Base-by-base conservation (phyloP, 2,888 invertebrate species). In the Philereme vetulata region DNA sequence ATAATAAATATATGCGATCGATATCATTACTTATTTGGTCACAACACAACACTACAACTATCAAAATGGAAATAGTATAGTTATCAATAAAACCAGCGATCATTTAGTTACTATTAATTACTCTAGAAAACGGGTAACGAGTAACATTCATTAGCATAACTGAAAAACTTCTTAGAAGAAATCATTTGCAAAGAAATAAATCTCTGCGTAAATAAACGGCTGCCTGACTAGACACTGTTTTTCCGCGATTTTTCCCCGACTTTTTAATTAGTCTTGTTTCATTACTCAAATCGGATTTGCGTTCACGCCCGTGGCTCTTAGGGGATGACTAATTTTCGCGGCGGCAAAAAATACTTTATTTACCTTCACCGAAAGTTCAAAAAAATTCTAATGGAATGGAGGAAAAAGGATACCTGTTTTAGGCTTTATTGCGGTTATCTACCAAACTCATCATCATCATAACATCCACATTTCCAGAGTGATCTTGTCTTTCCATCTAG, bases 251-350 rank as follows among this genome's bases (percentile, higher is more conserved):
- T 80, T 79, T 80, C 79, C 75, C 71, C 72, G 79, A 79, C 78
- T 83, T 85, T 85, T 85, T 86, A 86, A 86, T 85, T 86, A 84
- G 82, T 80, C 82, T 74, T 80, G 77, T 86, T 86, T 87, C 82
- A 85, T 86, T 86, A 83, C 82, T 82, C 78, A 84, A 87, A 88
- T 86, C 85, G 79, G 87, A 86, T 88, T 88, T 85, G 82, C 78
- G 80, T 86, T 83, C 79, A 72, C 84, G 82, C 80, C 82, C 76
- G 78, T 75, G 81, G 80, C 82, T 79, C 77, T 80, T 79, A 80
- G 80, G 80, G 78, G 76, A 76, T 74, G 77, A 76, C 82, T 85
- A 85, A 84, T 84, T 85, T 81, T 78, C 70, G 65, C 67, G 71
- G 70, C 66, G 70, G 67, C 66, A 76, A 78, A 80, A 77, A 71